A percentile compares a stretch with the other conserved stretches of the same genome.
phyloP scores from a whole-genome alignment of 2,888 invertebrate species.

The Orthosia gracilis region DNA sequence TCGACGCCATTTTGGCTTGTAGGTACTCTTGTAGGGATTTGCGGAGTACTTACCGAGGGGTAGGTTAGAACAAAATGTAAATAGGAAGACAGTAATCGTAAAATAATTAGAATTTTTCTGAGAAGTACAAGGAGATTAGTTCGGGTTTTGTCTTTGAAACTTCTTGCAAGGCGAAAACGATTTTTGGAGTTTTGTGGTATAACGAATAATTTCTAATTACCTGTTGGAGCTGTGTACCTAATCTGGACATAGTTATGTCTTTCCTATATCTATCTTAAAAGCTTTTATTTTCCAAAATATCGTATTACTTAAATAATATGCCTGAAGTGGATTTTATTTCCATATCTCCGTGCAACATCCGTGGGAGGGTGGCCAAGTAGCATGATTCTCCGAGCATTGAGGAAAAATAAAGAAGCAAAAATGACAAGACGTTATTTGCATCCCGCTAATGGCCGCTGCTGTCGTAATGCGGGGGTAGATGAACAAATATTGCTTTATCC shows the following conservation, averaged over 20 bases:
- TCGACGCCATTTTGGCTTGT: slow-evolving; percentile 77
- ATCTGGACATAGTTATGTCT: neutral
- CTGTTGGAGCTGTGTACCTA: neutral
- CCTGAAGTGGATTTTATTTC: slow-evolving; percentile 57
- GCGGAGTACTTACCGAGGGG: slow-evolving; percentile 62
- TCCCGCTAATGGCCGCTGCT: slow-evolving; percentile 89
- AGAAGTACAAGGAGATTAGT: slow-evolving; percentile 10
- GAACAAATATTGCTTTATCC: slow-evolving; percentile 91
- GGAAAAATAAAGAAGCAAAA: slow-evolving; percentile 90
- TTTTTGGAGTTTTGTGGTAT: neutral
- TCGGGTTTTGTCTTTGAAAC: neutral
- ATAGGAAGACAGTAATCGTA: slow-evolving; percentile 64
- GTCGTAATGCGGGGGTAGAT: slow-evolving; percentile 90
- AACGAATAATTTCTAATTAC: neutral
- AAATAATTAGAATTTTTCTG: slow-evolving; percentile 66
- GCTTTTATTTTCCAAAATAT: neutral
- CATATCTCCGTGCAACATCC: slow-evolving; percentile 69
- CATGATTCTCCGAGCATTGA: slow-evolving; percentile 79
- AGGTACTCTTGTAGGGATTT: slow-evolving; percentile 71
- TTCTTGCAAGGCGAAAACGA: neutral
- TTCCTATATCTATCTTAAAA: neutral
- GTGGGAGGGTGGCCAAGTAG: slow-evolving; percentile 74
- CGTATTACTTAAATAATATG: slow-evolving; percentile 35
- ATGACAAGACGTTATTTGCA: slow-evolving; percentile 91
- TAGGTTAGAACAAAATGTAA: slow-evolving; percentile 63